A percentile compares a stretch with the other conserved stretches of the same genome.
phyloP scores from a whole-genome alignment of 2,113 vertebrate genomes.

The Ameiurus melas region DNA sequence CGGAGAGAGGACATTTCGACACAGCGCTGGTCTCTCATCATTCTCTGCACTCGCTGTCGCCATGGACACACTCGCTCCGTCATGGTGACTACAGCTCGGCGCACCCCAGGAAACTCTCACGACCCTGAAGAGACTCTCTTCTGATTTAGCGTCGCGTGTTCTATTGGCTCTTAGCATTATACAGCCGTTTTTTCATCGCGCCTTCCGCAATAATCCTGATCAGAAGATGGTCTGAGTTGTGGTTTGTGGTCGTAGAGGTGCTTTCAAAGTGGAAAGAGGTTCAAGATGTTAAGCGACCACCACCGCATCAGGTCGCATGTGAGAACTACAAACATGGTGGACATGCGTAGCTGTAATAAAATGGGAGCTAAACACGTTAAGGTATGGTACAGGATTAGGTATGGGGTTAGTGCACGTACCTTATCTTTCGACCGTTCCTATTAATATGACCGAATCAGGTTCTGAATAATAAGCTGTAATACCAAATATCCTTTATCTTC shows the following conservation, averaged over 20 bases:
- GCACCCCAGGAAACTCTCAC: neutral
- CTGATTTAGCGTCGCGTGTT: neutral
- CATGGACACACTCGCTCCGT: slow-evolving; percentile 46
- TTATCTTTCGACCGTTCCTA: neutral
- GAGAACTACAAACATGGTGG: neutral
- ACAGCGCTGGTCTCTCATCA: neutral
- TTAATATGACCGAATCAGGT: neutral
- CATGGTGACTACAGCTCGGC: neutral
- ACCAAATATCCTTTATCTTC: neutral
- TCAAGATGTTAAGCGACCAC: neutral
- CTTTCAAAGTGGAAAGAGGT: too few species aligned
- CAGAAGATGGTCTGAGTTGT: neutral
- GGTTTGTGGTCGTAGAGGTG: neutral
- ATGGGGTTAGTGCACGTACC: neutral
- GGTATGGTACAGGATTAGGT: neutral
- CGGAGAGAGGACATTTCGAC: slow-evolving; percentile 14
- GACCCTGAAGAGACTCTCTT: neutral
- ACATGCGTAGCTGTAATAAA: neutral
- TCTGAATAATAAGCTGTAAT: neutral
- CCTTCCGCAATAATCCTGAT: neutral
- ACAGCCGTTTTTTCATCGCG: neutral
- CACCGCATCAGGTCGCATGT: neutral
- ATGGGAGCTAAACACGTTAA: neutral
- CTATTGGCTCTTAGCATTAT: neutral
- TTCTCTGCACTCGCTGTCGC: slow-evolving; percentile 25